phyloP scores from a whole-genome alignment of 1,140 invertebrate genomes.

The Hyphantria cunea region DNA sequence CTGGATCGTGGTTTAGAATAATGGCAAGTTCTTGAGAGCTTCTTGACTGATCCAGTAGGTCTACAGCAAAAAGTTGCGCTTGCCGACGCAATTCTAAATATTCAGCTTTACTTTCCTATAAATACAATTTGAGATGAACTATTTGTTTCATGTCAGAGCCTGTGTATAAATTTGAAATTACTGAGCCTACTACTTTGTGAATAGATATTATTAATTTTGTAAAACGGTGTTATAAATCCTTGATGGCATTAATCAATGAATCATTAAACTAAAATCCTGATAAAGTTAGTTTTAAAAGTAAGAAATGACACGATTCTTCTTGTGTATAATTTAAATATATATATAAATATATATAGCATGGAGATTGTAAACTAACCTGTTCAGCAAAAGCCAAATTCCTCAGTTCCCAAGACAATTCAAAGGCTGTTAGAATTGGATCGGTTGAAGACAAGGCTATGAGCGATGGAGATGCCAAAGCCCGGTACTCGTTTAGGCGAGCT shows the following conservation, averaged over 20 bases:
- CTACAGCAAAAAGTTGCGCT: conserved; percentile 95
- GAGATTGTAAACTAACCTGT: conserved; percentile 80
- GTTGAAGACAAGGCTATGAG: conserved; percentile 92
- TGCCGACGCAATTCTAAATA: conserved; percentile 91
- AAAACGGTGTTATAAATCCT: too few relatives aligned
- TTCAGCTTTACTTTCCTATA: conserved; percentile 88
- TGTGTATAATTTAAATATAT: too few relatives aligned
- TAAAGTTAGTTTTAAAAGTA: too few relatives aligned
- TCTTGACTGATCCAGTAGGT: conserved; percentile 93
- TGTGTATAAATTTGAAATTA: too few relatives aligned
- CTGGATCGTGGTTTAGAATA: conserved; percentile 93
- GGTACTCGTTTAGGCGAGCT: conserved; percentile 95
- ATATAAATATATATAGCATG: too few relatives aligned
- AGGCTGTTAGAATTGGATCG: conserved; percentile 89
- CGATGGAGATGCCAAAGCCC: conserved; percentile 94
- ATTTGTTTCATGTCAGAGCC: too few relatives aligned
- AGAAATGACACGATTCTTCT: too few relatives aligned
- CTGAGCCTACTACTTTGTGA: too few relatives aligned
- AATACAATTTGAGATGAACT: neutral
- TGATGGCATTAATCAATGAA: too few relatives aligned
- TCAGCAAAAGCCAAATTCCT: conserved; percentile 89
- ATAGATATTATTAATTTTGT: too few relatives aligned
- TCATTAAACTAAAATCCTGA: too few relatives aligned
- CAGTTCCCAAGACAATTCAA: conserved; percentile 89
- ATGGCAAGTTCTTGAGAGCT: conserved; percentile 95